These are phyloP conservation scores for Tuberolachnus salignus DNA, from an alignment of 2,888 invertebrate species.

Conservation along the genomic window DNA sequence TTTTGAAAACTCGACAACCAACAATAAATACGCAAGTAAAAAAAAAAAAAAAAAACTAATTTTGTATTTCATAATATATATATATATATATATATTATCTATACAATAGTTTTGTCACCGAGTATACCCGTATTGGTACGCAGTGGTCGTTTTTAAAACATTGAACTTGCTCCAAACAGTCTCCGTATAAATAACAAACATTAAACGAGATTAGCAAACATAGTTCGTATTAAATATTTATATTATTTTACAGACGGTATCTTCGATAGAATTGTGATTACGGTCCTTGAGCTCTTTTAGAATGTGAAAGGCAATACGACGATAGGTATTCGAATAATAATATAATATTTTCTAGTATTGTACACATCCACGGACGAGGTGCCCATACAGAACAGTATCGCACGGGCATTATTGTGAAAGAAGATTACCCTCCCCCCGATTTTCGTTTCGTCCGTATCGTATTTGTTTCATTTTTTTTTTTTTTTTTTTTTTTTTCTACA, in stretches of 20 bases:
- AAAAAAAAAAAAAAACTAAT: no score
- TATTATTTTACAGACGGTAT: no score
- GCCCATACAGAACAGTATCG: no score
- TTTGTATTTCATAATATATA: no score
- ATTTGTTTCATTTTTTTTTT: neutral
- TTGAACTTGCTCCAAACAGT: slow-evolving; percentile 4
- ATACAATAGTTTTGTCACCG: no score
- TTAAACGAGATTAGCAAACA: slow-evolving; percentile 4
- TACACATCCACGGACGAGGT: no score
- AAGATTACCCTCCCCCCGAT: neutral
- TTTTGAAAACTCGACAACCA: no score
- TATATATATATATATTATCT: no score
- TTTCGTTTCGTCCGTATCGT: neutral
- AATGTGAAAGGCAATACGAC: slow-evolving; percentile 38
- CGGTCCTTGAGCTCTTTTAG: slow-evolving; percentile 49
- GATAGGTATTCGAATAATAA: neutral
- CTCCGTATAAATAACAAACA: no score
- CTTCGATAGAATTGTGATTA: slow-evolving; percentile 36
- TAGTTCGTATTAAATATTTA: no score
- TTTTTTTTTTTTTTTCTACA: no score
- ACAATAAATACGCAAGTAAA: no score
- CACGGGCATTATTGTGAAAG: neutral
- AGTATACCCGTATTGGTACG: neutral
- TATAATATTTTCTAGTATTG: slow-evolving; percentile 30
- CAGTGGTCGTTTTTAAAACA: neutral